Evolutionary conservation across 1,140 invertebrate genomes (phyloP), one percentile per base, ranked within the genome.

Genomic region (Euglossa dilemma): DNA sequence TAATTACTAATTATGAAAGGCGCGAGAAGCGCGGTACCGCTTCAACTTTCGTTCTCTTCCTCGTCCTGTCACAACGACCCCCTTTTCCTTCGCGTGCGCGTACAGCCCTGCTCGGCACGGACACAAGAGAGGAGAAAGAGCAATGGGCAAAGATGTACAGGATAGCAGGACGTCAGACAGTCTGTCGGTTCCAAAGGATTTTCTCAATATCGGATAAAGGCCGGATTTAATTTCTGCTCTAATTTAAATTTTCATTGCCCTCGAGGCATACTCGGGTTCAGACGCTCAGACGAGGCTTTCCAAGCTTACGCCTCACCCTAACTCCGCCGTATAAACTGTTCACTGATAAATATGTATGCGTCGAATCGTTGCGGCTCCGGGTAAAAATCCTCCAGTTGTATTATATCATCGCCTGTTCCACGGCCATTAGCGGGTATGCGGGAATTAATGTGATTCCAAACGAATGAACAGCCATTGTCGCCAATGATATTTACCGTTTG

Each of bases 181-280:
- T 81, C 84, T 86, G 80, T 52, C 85, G 87, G 85, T 86, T 86
- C 71, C 70, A 70, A 75, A 81, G 81, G 84, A 86, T 89, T 86
- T 86, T 74, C 84, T 88, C 87, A 85, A 89, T 89, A 88, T 84
- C 86, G 83, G 87, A 84, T 88, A 88, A 88, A 89, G 77, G 80
- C 71, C 59, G 84, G 87, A 88, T 89, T 89, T 89, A 88, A 89
- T 89, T 88, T 89, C 87, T 88, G 81, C 84, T 77, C 87, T 81
- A 88, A 89, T 89, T 89, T 88, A 88, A 89, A 89, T 89, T 89
- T 89, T 88, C 80, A 89, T 88, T 88, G 87, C 77, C 83, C 84
- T 85, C 83, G 69, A 76, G 61, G 70, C 61, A 87, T 84, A 87
- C 77, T 70, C 67, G 61, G 81, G 59, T 47, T 72, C 82, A 66